Percentiles rank a stretch among this genome's conserved stretches.
These are phyloP conservation scores for Cygnus olor DNA, from an alignment of 2,797 vertebrate genomes.

Conservation along the genomic window DNA sequence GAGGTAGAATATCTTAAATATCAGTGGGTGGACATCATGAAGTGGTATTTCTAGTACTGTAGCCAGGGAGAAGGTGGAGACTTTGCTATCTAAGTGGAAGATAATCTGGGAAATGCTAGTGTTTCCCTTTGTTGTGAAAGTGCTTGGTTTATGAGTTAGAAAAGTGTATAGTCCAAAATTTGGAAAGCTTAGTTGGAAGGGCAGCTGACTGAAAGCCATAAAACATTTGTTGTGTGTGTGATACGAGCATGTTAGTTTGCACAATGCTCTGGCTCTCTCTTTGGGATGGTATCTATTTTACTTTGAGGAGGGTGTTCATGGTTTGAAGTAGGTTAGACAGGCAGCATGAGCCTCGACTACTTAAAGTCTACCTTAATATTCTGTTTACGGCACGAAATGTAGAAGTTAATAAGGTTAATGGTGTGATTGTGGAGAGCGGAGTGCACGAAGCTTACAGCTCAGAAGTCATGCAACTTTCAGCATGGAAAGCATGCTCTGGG, in stretches of 20 bases:
- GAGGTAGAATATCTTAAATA: not conserved
- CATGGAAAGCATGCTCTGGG: fast-evolving
- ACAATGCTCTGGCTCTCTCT: not conserved
- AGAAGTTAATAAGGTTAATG: not conserved
- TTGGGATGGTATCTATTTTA: not conserved
- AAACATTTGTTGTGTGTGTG: not conserved
- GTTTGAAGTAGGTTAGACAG: not conserved
- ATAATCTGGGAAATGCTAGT: not conserved
- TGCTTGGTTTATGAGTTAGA: not conserved
- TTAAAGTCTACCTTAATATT: not conserved
- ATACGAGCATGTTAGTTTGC: not conserved
- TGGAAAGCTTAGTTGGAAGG: not conserved
- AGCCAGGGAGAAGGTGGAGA: not conserved
- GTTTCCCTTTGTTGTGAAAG: not conserved
- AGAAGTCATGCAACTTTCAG: not conserved
- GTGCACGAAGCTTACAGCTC: not conserved
- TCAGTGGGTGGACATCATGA: not conserved
- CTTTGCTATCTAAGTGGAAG: not conserved
- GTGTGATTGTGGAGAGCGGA: not conserved
- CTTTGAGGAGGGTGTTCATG: fast-evolving
- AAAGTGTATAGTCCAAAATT: not conserved
- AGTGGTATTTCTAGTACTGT: not conserved
- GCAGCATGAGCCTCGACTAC: not conserved
- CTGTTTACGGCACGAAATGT: not conserved
- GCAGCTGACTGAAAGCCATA: not conserved